Percentiles rank a stretch among this genome's conserved stretches.
Conservation (phyloP, 2,113 vertebrate species). For the Tupaia tana region DNA sequence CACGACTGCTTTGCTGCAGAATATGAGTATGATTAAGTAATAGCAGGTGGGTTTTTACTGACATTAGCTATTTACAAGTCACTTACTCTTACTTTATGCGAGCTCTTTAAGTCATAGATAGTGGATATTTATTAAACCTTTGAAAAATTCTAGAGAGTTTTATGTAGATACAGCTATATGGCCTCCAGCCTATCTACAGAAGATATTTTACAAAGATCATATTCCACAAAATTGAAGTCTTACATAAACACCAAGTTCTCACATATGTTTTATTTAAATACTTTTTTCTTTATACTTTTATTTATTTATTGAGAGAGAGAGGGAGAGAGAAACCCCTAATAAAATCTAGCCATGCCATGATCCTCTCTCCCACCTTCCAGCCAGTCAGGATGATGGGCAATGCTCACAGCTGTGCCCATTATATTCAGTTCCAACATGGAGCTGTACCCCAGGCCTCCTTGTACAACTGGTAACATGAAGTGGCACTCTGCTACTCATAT, state of each 20-base stretch:
- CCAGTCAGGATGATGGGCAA: too few relatives aligned
- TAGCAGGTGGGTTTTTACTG: constrained; percentile 34
- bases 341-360: too few relatives aligned
- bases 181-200: background rate
- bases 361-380: too few relatives aligned
- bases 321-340: too few relatives aligned
- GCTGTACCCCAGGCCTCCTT: too few relatives aligned
- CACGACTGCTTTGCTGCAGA: constrained; percentile 61
- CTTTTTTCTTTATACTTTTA: background rate
- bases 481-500: too few relatives aligned
- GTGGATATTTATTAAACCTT: constrained; percentile 5
- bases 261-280: background rate
- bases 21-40: constrained; percentile 63
- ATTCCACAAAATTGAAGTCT: constrained; percentile 11
- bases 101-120: constrained; percentile 15
- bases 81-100: constrained; percentile 53
- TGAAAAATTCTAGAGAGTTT: background rate
- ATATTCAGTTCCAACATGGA: too few relatives aligned
- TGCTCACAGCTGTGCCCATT: too few relatives aligned
- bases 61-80: constrained; percentile 61
- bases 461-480: too few relatives aligned
- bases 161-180: background rate
- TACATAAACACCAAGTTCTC: background rate
- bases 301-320: too few relatives aligned
- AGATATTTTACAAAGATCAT: background rate